These are phyloP conservation scores for Ginglymostoma cirratum DNA, from an alignment of 2,113 vertebrate genomes.

Conservation along the genomic window DNA sequence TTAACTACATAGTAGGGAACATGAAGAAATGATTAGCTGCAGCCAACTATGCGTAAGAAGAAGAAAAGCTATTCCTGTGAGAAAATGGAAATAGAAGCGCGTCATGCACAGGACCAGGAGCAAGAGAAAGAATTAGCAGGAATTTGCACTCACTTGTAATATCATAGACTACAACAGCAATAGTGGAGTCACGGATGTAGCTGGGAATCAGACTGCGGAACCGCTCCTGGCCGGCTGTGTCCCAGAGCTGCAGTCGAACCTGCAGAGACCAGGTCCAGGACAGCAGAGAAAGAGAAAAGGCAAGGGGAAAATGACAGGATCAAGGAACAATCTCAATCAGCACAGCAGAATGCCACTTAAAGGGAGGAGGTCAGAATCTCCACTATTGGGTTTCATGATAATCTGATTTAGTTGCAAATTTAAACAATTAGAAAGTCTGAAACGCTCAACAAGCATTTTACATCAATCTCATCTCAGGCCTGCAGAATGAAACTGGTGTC, in stretches of 20 bases:
- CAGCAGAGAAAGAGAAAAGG: constrained; percentile 33
- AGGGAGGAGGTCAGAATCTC: constrained; percentile 25
- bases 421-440: constrained; percentile 15
- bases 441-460: constrained; percentile 19
- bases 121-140: constrained; percentile 11
- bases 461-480: neutral
- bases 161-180: constrained; percentile 87
- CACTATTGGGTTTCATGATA: constrained; percentile 33
- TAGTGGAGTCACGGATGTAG: constrained; percentile 87
- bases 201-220: constrained; percentile 90
- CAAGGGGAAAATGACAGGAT: constrained; percentile 37
- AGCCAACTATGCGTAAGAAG: neutral
- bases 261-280: constrained; percentile 44
- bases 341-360: constrained; percentile 19
- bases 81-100: neutral
- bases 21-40: neutral
- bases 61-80: neutral
- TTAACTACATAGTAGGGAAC: neutral
- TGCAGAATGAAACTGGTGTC: neutral
- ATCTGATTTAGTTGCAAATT: constrained; percentile 18
- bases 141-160: constrained; percentile 73
- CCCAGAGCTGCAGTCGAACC: constrained; percentile 90
- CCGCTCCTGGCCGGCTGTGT: constrained; percentile 85
- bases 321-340: constrained; percentile 28
- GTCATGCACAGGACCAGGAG: constrained; percentile 21